Base-by-base conservation (phyloP, 1,140 invertebrate species). In the Drosophila repletoides region DNA sequence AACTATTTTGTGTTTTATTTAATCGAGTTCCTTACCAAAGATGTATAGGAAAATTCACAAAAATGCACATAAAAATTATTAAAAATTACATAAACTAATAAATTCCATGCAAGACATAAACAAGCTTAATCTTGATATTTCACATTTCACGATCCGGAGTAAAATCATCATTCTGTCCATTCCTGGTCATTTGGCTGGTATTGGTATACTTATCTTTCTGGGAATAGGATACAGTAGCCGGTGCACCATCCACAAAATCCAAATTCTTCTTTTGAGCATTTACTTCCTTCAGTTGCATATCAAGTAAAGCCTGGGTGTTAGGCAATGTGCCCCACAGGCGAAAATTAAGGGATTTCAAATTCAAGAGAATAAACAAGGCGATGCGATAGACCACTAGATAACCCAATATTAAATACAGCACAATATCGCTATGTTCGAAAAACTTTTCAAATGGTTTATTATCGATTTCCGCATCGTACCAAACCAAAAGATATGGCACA, bases 221-320 rank as follows among this genome's bases (percentile, higher is more conserved):
- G 6, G 6, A n/a, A 7, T 46, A 28, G 0, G 24, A 22, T 14
- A 64, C 2, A 2, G 4, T 29, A n/a, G 59, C 59, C 1, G 49
- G 38, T 33, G 49, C 9, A 43, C 19, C 53, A 22, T 66, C 63
- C 5, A 66, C 26, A n/a, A 3, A 0, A 49, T 66, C 63, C 1
- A 66, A 3, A 6, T 19, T 19, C 1, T 6, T 21, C 14, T 22
- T 49, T 2, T 33, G 10, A 0, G 9, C 5, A 9, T 60, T 43
- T 2, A n/a, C 19, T 15, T 43, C 45, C 6, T 59, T 24, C 1
- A 66, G 33, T 4, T 66, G 29, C 5, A 26, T 2, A 6, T 59
- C 14, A 1, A 31, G 7, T 6, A 19, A 6, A 1, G 7, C 21
- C 4, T 66, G 2, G 1, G 45, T 41, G 2, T 5, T 40, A 0